These are phyloP conservation scores for Mobula hypostoma DNA, from an alignment of 2,113 vertebrate genomes.

Conservation along the genomic window DNA sequence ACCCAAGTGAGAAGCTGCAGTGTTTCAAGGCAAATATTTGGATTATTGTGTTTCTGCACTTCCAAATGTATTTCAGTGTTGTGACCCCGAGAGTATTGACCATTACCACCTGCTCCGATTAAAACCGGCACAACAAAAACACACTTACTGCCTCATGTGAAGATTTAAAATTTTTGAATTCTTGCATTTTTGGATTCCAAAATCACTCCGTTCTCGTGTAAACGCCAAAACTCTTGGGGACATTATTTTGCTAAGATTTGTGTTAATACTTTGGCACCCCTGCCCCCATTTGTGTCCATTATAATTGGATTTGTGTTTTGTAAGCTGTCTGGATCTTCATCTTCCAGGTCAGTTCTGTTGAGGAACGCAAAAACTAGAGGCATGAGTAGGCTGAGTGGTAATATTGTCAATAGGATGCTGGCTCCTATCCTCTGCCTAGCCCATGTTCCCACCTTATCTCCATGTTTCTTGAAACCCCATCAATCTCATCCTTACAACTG, in stretches of 20 bases:
- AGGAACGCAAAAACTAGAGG: no score
- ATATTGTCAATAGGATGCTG: no score
- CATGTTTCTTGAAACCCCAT: no score
- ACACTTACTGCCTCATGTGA: not conserved
- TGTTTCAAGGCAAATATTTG: not conserved
- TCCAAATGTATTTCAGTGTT: not conserved
- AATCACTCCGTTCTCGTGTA: not conserved
- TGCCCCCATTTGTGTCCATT: not conserved
- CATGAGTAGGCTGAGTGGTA: no score
- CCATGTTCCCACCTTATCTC: no score
- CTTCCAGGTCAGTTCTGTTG: not conserved
- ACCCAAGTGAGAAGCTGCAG: not conserved
- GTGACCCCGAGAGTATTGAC: not conserved
- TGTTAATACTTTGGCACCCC: not conserved
- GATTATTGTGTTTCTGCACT: not conserved
- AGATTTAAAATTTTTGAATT: not conserved
- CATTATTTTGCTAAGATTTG: not conserved
- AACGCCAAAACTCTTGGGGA: not conserved
- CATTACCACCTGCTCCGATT: not conserved
- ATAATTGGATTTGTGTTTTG: not conserved
- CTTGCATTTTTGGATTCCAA: not conserved
- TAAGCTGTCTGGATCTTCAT: not conserved
- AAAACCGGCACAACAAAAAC: not conserved
- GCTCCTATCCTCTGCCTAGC: no score
- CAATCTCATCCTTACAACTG: no score